Base-by-base conservation (phyloP, 2,113 vertebrate species). In the Nothocercus julius region DNA sequence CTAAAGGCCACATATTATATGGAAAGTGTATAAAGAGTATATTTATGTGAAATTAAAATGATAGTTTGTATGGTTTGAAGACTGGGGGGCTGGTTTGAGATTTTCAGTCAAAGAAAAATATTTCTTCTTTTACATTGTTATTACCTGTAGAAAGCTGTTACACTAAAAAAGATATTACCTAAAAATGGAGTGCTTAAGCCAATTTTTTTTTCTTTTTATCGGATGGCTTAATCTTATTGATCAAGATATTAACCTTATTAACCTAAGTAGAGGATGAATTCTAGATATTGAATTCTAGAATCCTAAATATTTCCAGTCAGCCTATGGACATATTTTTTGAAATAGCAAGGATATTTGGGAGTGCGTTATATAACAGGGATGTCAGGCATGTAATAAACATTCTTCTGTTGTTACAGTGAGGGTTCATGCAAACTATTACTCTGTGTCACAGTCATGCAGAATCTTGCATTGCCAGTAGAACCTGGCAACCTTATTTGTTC, bases 341-440 rank as follows among this genome's bases (percentile, higher is more conserved):
- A 53, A 67, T 78, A 82, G 16, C 21, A 75, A 25, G 10, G 76
- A 47, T 3, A 28, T 14, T n/a, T 58, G 66, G 3, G 27, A 11
- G 2, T 25, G 1, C 1, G 1, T 69, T 76, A 82, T 5, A 3
- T 49, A 44, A 28, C 25, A 49, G 21, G 10, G 49, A 49, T 49
- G 21, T 64, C 32, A 72, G 18, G 11, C 45, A 49, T 13, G 3
- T 21, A 45, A 66, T 56, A 47, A 0, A 2, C 1, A 0, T 42
- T 44, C 92, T 17, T 13, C 11, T 7, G 1, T 21, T 42, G 0
- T 3, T 79, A 53, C 7, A 58, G 10, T 5, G 5, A 1, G 47
- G 4, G 2, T 2, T 87, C 13, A 90, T 36, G 86, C 21, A 62
- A 82, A 58, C 19, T 47, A 11, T 49, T 86, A 36, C 49, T 44